These are phyloP conservation scores for Pemphigus obesinymphae DNA, from an alignment of 1,140 invertebrate genomes.

Conservation along the genomic window DNA sequence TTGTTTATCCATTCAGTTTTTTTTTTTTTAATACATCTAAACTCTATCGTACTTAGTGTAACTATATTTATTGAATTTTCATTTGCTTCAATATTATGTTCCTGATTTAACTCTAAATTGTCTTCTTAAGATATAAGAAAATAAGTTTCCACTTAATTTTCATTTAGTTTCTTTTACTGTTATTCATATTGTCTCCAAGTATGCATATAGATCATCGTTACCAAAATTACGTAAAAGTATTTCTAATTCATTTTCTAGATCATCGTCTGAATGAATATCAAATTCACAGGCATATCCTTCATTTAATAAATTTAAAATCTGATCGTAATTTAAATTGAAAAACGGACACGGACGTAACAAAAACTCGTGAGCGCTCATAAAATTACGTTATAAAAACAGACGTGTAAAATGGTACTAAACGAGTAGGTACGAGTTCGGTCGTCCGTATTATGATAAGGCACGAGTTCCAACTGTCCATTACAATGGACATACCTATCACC, in stretches of 20 bases:
- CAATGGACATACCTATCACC: background rate
- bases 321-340: background rate
- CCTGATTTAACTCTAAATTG: no score
- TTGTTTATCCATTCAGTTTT: background rate
- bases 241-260: background rate
- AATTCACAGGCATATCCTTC: background rate
- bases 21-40: background rate
- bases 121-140: no score
- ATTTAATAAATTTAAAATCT: background rate
- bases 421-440: no score
- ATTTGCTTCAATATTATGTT: background rate
- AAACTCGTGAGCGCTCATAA: background rate
- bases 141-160: background rate
- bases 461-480: background rate
- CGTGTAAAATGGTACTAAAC: no score
- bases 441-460: background rate
- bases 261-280: background rate
- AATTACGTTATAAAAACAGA: background rate
- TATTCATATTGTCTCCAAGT: background rate
- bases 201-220: background rate
- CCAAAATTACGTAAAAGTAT: background rate
- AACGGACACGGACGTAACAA: no score
- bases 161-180: background rate
- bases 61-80: background rate
- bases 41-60: background rate